Base-by-base conservation (phyloP, 2,888 invertebrate species). In the Arenicola marina region DNA sequence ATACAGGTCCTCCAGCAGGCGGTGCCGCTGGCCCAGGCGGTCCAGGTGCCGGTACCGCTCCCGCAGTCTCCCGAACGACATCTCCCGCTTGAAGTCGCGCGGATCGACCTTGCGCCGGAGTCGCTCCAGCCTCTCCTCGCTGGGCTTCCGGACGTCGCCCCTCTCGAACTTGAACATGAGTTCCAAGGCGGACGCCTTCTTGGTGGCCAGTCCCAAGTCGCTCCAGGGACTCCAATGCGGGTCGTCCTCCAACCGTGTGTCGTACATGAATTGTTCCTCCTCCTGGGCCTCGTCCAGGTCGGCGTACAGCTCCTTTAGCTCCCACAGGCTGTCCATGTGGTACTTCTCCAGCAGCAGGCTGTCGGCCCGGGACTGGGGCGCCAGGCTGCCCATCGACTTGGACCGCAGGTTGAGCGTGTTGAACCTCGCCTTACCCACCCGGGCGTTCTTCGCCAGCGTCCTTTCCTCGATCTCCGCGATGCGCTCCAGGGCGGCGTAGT, bases 111-210 rank as follows among this genome's bases (percentile, higher is more conserved):
- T 28, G 15, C 33, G n/a, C 18, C 56, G 51, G 4, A 34, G 18
- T 32, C 43, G 59, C 21, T 29, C 51, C 38, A 3, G n/a, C 15
- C 15, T 48, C 51, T 32, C 15, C 53, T 59, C 21, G 21, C 55
- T 61, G 55, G 63, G 67, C 4, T 21, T 34, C 26, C 46, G 46
- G 21, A 51, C 31, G 11, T 51, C 56, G 1, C 67, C 67, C 34
- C 24, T 54, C 48, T 74, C 70, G 65, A 73, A 78, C 29, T 74
- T 45, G 11, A 65, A 60, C 57, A 67, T 89, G 11, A 95, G 87
- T 82, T 95, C 91, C 81, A 92, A 92, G 0, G 95, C 92, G 0
- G 94, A 93, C 78, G 91, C 91, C 79, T 93, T 92, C 80, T 92
- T 92, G 44, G 89, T 88, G 29, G 34, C 29, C n/a, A 67, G 55